Base-by-base conservation (phyloP, 2,797 vertebrate genomes). In the Platyrinchus mystaceus region DNA sequence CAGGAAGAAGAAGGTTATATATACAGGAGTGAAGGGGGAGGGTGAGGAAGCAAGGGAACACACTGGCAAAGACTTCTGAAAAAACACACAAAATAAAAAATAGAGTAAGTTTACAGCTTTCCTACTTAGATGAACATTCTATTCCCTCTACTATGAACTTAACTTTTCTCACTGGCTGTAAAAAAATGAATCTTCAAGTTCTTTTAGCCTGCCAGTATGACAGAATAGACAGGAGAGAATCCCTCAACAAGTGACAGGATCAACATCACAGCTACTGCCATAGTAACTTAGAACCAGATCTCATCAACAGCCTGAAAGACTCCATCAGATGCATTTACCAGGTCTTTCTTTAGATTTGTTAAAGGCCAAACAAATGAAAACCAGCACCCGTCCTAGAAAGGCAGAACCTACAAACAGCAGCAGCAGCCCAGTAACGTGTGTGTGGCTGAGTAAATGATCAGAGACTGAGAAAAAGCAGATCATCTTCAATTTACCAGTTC, bases 391-490 rank as follows among this genome's bases (percentile, higher is more conserved):
- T 34, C 28, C 41, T 24, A 87, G 44, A 71, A 85, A 78, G 21
- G 18, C 32, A 66, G 55, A 69, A 56, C 28, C 43, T 56, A 81
- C 63, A 82, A 93, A 85, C 23, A 56, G 68, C 86, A 96, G 46
- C 68, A 96, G 87, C 36, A 58, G 34, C 73, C 34, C 84, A 64
- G 67, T 83, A 56, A 76, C 24, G 4, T 76, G n/a, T 90, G 46
- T n/a, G 34, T 66, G 90, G 74, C 69, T 81, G 32, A 67, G 67
- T 93, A 88, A 86, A 78, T 36, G 47, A 79, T 36, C 50, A 43
- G 66, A 91, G 78, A 88, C 2, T 50, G 60, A 89, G 39, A 88
- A 81, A 90, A 97, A 84, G 9, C n/a, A 93, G 53, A 60, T 85
- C 50, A 90, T 81, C 75, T 86, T 80, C 66, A 80, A 77, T 90